Percentiles rank a stretch among this genome's conserved stretches.
These are phyloP conservation scores for Ictalurus punctatus DNA, from an alignment of 2,113 vertebrate genomes.

Conservation along the genomic window DNA sequence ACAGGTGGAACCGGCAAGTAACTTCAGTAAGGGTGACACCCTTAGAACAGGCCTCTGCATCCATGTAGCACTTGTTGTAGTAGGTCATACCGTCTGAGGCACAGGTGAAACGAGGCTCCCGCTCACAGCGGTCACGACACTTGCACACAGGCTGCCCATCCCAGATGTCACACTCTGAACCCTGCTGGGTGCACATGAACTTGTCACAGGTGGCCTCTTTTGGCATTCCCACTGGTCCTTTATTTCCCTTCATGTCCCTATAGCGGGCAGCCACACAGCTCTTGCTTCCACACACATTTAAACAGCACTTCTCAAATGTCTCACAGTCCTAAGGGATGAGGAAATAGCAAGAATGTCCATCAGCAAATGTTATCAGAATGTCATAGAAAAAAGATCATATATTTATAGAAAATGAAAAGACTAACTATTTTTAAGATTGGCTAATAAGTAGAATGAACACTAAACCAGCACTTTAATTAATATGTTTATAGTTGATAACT, in stretches of 20 bases:
- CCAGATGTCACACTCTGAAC: conserved; percentile 98
- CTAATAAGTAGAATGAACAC: background rate
- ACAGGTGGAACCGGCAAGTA: conserved; percentile 92
- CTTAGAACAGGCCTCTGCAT: conserved; percentile 94
- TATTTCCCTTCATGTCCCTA: conserved; percentile 87
- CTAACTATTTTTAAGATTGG: background rate
- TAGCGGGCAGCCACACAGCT: conserved; percentile 95
- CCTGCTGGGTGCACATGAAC: conserved; percentile 97
- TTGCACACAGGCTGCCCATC: conserved; percentile 95
- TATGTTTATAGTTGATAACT: background rate
- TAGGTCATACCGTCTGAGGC: conserved; percentile 97
- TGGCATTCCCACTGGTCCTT: conserved; percentile 91
- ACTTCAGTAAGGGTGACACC: conserved; percentile 89
- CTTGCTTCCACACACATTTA: conserved; percentile 94
- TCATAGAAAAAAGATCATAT: background rate
- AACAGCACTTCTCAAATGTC: conserved; percentile 95
- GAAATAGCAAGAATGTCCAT: conserved; percentile 5
- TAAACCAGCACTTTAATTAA: background rate
- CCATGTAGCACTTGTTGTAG: conserved; percentile 99
- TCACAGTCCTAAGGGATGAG: conserved; percentile 84
- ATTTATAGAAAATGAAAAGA: background rate
- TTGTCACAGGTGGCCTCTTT: conserved; percentile 90
- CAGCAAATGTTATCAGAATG: background rate
- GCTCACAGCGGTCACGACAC: conserved; percentile 94
- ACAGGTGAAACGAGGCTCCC: conserved; percentile 94